Base-by-base conservation (phyloP, 2,888 invertebrate genomes). In the Lycocerus yunnanus region DNA sequence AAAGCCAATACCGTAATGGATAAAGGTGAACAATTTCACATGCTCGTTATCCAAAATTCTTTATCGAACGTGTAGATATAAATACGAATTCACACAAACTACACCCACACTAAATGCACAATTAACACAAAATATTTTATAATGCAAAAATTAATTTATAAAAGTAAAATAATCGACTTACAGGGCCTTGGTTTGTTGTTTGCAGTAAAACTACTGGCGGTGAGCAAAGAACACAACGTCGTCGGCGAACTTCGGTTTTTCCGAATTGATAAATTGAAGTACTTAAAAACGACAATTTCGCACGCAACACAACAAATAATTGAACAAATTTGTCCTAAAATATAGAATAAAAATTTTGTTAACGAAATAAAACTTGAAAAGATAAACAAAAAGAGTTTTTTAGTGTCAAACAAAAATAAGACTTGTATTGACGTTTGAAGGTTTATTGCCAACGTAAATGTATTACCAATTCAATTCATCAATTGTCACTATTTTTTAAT, bases 151-250 rank as follows among this genome's bases (percentile, higher is more conserved):
- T 74, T 61, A 67, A 70, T 61, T 60, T 65, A 66, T 59, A 74
- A 20, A 61, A 68, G 58, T 66, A 72, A 75, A 84, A 85, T 63
- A 63, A 85, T 84, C 86, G 87, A 88, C 88, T 88, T 88, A 88
- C 88, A 85, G 87, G 81, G 87, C 86, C 87, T 86, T 86, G 84
- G 86, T 86, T 87, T 88, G 87, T 88, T 88, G 88, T 88, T 88
- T 87, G 63, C 58, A 75, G 74, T 69, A 69, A 71, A 69, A 63
- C 61, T 69, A 74, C 74, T 77, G 74, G 74, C 68, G 67, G 73
- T 71, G 71, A 58, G 70, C 66, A 21, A 75, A 65, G 69, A 66
- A 61, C 15, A 69, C 66, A 18, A 66, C 66, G 21, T 74, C 68
- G 73, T 80, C 80, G 80, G 77, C 66, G 15, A 70, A 63, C 21